Base-by-base conservation (phyloP, 2,113 vertebrate species). In the Melierax canorus region DNA sequence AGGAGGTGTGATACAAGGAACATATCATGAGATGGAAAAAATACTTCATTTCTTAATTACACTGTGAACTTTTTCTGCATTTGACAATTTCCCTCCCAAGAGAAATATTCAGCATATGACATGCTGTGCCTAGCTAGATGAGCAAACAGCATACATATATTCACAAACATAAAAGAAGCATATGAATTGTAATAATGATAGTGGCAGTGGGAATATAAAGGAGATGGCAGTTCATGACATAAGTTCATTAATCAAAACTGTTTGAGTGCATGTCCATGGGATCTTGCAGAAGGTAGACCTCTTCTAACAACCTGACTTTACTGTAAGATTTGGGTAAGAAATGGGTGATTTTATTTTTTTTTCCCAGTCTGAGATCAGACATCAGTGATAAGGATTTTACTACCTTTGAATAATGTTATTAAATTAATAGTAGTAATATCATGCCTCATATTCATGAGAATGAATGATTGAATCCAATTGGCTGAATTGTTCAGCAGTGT, bases 381-480 rank as follows among this genome's bases (percentile, higher is more conserved):
- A 83, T 51, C 30, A 87, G 22, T 19, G 16, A 82, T 85, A 86
- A 84, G 27, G 43, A 85, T 68, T 90, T 94, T 96, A 79, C 36
- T 66, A 59, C 7, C 77, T 96, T 91, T 84, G 39, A 67, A 72
- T 95, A 84, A 87, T 58, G 82, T 86, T 80, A 45, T 59, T 97
- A 86, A 93, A 86, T 88, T 79, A 62, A 84, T 58, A 86, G 50
- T 56, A 94, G 45, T 56, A 85, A 89, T 73, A 83, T 32, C 7
- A 4, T 82, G 59, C 75, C 26, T 83, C 63, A 75, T 67, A 60
- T 23, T 68, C 8, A 38, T 2, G 3, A 76, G 50, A 69, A 60
- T 11, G 29, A 88, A 26, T 20, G 26, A 38, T n/a, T 29, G 0
- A 84, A 60, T 34, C 7, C 69, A 50, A 39, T 21, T 22, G 32